phyloP scores from a whole-genome alignment of 2,797 vertebrate species.

The Xyrichtys novacula region DNA sequence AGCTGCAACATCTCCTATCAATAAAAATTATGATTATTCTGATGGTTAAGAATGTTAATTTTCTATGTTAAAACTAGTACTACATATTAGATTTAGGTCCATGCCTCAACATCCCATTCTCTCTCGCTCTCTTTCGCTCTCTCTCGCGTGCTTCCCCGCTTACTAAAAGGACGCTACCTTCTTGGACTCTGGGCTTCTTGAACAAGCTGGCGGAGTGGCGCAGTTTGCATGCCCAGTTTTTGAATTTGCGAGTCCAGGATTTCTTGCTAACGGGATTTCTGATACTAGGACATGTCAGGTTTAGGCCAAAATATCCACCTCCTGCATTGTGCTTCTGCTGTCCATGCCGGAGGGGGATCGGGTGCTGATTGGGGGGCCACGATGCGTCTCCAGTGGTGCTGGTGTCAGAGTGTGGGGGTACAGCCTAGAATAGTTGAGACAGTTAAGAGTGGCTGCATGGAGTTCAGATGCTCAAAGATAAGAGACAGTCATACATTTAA shows the following conservation, averaged over 20 bases:
- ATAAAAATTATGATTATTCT: constrained; percentile 71
- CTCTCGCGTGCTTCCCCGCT: constrained; percentile 72
- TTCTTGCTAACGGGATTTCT: constrained; percentile 98
- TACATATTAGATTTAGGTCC: constrained; percentile 80
- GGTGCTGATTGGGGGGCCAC: constrained; percentile 85
- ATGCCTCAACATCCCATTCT: constrained; percentile 84
- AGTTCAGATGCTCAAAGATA: constrained; percentile 45
- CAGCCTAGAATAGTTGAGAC: constrained; percentile 86
- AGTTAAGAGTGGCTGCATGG: constrained; percentile 66
- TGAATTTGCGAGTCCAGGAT: constrained; percentile 97
- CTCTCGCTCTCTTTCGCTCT: constrained; percentile 72
- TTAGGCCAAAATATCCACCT: constrained; percentile 99
- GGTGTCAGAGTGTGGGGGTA: constrained; percentile 85
- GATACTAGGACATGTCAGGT: constrained; percentile 99
- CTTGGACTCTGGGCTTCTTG: constrained; percentile 94
- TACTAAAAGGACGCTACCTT: constrained; percentile 94
- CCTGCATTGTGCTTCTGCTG: constrained; percentile 91
- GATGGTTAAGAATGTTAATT: constrained; percentile 73
- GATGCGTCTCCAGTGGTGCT: constrained; percentile 82
- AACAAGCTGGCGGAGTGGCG: constrained; percentile 96
- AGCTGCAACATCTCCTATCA: constrained; percentile 51
- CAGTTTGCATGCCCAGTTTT: constrained; percentile 97
- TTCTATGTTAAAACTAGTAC: constrained; percentile 79
- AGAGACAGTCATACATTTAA: constrained; percentile 54
- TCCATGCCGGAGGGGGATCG: constrained; percentile 83